These are phyloP conservation scores for Etheostoma cragini DNA, from an alignment of 2,113 vertebrate species.

Conservation along the genomic window DNA sequence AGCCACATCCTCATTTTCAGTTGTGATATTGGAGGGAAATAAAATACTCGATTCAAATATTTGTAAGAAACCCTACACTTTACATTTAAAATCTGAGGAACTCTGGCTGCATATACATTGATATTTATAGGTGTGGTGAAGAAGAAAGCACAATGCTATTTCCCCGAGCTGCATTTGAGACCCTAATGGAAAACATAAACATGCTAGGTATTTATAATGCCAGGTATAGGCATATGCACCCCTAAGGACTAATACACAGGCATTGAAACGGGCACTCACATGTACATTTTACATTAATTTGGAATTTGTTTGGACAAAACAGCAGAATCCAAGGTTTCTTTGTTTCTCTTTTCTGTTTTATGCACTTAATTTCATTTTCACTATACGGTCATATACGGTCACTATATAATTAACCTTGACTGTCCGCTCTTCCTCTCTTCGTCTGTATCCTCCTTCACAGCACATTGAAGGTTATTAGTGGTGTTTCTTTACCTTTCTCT, in stretches of 20 bases:
- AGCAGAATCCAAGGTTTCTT: conserved; percentile 4
- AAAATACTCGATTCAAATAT: conserved; percentile 27
- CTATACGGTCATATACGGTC: not conserved
- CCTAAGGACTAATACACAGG: not conserved
- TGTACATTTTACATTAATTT: not conserved
- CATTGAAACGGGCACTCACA: not conserved
- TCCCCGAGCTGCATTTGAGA: conserved; percentile 48
- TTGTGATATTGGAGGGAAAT: conserved; percentile 1
- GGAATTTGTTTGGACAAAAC: conserved; percentile 8
- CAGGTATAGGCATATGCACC: conserved; percentile 19
- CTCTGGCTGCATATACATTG: conserved; percentile 69
- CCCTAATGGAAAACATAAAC: conserved; percentile 66
- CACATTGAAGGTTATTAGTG: conserved; percentile 60
- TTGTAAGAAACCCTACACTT: conserved; percentile 21
- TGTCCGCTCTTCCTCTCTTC: conserved; percentile 4
- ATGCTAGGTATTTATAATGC: conserved; percentile 46
- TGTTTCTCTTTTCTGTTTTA: not conserved
- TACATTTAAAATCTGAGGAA: conserved; percentile 33
- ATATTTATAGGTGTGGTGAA: conserved; percentile 53
- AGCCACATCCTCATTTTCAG: not conserved
- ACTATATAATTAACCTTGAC: conserved; percentile 29
- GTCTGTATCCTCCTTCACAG: conserved; percentile 43
- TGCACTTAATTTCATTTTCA: conserved; percentile 26
- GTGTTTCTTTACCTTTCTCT: conserved; percentile 68
- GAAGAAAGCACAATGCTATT: conserved; percentile 35